phyloP scores from a whole-genome alignment of 1,140 invertebrate genomes.

The Diachasmimorpha longicaudata region DNA sequence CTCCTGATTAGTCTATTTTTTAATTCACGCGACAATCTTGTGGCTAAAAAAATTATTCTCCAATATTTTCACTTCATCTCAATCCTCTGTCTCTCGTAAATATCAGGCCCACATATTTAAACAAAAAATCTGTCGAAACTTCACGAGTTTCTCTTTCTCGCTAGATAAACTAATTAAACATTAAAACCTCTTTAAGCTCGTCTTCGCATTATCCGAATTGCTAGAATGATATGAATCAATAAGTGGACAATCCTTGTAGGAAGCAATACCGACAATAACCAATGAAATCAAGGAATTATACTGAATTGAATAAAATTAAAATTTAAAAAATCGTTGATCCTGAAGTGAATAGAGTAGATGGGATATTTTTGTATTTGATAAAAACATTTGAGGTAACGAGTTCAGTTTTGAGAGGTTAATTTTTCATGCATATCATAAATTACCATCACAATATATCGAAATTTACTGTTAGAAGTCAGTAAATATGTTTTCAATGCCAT shows the following conservation, averaged over 20 bases:
- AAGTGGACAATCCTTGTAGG: conserved; percentile 51
- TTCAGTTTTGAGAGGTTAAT: neutral
- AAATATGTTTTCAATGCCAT: neutral
- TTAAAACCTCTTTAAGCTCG: neutral
- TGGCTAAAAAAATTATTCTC: neutral
- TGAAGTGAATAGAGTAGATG: conserved; percentile 47
- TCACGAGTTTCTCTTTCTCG: neutral
- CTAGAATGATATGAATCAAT: conserved; percentile 21
- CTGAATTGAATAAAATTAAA: conserved; percentile 30
- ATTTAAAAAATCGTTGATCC: conserved; percentile 25
- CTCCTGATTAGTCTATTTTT: neutral
- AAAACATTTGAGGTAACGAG: neutral
- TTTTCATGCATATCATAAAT: neutral
- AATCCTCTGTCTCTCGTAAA: neutral
- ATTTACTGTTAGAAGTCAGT: no score
- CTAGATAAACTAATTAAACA: neutral
- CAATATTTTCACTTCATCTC: neutral
- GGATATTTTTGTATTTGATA: conserved; percentile 59
- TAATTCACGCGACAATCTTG: neutral
- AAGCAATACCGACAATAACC: conserved; percentile 61
- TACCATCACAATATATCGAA: neutral
- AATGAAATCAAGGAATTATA: conserved; percentile 36
- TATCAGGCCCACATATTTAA: no score
- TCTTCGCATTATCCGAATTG: conserved; percentile 18
- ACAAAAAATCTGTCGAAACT: neutral